These are phyloP conservation scores for Leptonema lineaticorne DNA, from an alignment of 1,140 invertebrate species.

Conservation along the genomic window DNA sequence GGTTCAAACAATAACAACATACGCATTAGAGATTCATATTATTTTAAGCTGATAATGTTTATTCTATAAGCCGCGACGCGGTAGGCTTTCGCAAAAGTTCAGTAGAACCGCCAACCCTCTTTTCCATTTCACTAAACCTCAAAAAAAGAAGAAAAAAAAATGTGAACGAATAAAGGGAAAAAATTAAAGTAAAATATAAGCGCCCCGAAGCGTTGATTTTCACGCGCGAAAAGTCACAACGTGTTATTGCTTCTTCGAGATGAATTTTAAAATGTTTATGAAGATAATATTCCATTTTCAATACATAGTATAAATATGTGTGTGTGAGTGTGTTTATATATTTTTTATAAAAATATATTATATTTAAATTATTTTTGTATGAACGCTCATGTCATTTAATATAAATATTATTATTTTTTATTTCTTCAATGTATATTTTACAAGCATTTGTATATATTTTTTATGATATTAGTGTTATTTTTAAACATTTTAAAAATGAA, in stretches of 20 bases:
- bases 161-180: constrained; percentile 12
- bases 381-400: too few species aligned
- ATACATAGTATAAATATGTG: constrained; percentile 3
- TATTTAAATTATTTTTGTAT: too few species aligned
- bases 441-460: too few species aligned
- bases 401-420: too few species aligned
- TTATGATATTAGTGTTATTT: too few species aligned
- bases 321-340: too few species aligned
- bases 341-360: too few species aligned
- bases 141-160: too few species aligned
- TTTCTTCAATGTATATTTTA: too few species aligned
- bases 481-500: too few species aligned
- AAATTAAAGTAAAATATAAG: constrained; percentile 7
- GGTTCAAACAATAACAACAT: constrained; percentile 29
- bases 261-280: constrained; percentile 25
- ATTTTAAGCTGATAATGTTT: constrained; percentile 33
- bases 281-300: constrained; percentile 24
- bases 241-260: constrained; percentile 14
- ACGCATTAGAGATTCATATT: constrained; percentile 31
- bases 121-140: background rate
- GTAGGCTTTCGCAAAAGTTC: background rate
- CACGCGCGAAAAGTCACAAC: constrained; percentile 1
- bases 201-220: constrained; percentile 15
- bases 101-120: background rate
- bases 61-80: constrained; percentile 16